Percentiles rank a stretch among this genome's conserved stretches.
These are phyloP conservation scores for Melieria picta DNA, from an alignment of 2,888 invertebrate genomes.

Conservation along the genomic window DNA sequence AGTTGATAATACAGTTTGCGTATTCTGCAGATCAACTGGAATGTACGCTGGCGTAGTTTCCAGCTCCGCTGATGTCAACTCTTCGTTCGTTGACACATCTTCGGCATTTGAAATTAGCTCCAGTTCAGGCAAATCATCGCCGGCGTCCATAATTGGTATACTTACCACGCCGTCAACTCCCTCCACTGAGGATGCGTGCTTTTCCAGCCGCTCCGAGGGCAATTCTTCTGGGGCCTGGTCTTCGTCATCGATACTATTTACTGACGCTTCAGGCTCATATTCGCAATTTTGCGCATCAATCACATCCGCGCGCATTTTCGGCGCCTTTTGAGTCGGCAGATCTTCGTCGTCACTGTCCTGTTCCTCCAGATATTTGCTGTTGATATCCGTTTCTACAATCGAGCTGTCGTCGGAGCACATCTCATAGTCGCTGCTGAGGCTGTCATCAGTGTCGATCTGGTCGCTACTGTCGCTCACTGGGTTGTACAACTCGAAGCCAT, in stretches of 20 bases:
- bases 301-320: constrained; percentile 30
- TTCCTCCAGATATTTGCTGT: constrained; percentile 41
- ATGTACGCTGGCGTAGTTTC: background rate
- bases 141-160: constrained; percentile 22
- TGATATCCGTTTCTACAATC: constrained; percentile 42
- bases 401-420: constrained; percentile 31
- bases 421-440: constrained; percentile 2
- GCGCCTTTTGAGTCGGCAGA: too few species aligned
- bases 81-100: background rate
- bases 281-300: constrained; percentile 38
- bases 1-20: too few species aligned
- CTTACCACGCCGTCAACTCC: constrained; percentile 26
- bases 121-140: background rate
- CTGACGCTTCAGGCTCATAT: constrained; percentile 1
- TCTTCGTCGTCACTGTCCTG: constrained; percentile 20
- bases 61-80: background rate
- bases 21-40: background rate
- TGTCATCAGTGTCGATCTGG: constrained; percentile 10
- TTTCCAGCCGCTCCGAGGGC: constrained; percentile 27
- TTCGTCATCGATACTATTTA: constrained; percentile 16
- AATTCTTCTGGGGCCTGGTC: constrained; percentile 18
- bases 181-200: constrained; percentile 25
- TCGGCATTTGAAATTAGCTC: background rate
- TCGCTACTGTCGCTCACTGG: constrained; percentile 22
- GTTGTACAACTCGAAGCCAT: constrained; percentile 39